Conservation (phyloP, 2,113 vertebrate species). For the Callithrix jacchus region DNA sequence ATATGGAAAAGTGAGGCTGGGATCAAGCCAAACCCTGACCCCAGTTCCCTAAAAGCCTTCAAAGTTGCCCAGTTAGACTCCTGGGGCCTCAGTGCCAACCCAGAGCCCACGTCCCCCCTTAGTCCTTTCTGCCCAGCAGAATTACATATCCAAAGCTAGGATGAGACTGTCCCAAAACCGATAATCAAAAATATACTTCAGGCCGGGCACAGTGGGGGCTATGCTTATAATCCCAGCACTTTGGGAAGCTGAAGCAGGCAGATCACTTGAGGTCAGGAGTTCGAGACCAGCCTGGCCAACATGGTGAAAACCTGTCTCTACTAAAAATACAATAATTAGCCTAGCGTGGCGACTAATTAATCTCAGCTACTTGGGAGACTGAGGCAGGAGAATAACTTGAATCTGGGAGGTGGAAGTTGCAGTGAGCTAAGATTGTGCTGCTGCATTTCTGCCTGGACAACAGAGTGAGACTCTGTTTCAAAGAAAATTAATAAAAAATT, state of each 20-base stretch:
- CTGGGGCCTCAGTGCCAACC: no score
- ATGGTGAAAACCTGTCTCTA: not conserved
- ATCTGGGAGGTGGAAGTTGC: not conserved
- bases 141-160: not conserved
- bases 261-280: not conserved
- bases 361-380: not conserved
- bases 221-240: not conserved
- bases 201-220: not conserved
- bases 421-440: not conserved
- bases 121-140: not conserved
- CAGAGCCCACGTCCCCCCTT: not conserved
- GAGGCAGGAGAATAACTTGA: not conserved
- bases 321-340: not conserved
- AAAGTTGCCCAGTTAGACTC: not conserved
- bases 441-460: not conserved
- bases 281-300: not conserved
- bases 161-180: not conserved
- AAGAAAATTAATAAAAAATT: not conserved
- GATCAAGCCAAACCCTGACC: not conserved
- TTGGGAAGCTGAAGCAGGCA: not conserved
- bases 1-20: not conserved
- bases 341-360: accelerated
- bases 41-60: not conserved
- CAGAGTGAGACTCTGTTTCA: not conserved
- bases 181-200: not conserved